Base-by-base conservation (phyloP, 2,797 vertebrate genomes). In the Remorina albescens region DNA sequence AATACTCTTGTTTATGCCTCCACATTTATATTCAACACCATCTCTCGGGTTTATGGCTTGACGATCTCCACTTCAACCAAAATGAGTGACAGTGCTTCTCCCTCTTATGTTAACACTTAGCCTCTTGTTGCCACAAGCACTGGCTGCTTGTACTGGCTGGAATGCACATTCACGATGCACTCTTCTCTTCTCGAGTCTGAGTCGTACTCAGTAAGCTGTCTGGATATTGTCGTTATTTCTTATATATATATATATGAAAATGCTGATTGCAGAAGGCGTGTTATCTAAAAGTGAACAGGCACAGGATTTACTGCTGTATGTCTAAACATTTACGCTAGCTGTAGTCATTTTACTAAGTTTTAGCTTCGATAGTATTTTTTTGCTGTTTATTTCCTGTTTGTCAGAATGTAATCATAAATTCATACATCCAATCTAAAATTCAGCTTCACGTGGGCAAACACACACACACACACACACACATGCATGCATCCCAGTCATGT, bases 21-120 rank as follows among this genome's bases (percentile, higher is more conserved):
- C 12, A 67, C 75, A 90, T 93, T 91, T 78, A 67, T 80, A 92
- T 92, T 91, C 91, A 70, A 4, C 66, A 23, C 74, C 84, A 70
- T 26, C 36, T 84, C 84, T 83, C 58, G 30, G 73, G 74, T 90
- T 91, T 87, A 90, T 70, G 59, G 74, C 67, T 82, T 67, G 76
- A 80, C 69, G 42, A 80, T 74, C 76, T 83, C 39, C 69, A 59
- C 74, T 83, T 80, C 72, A 72, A 60, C 65, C 54, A 16, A 19
- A 53, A 76, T 78, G 82, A 88, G 84, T 63, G 81, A 65, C 78
- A 80, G 61, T 30, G 62, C 49, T 59, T 74, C 78, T 77, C 53
- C 15, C 64, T 71, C 72, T 88, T 42, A 42, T 74, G 71, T 79
- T 53, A 70, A 68, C 83, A 56, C 67, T 56, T 41, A 65, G 49